Evolutionary conservation across 2,888 invertebrate genomes (phyloP).

Genomic region (Pardosa pseudoannulata): DNA sequence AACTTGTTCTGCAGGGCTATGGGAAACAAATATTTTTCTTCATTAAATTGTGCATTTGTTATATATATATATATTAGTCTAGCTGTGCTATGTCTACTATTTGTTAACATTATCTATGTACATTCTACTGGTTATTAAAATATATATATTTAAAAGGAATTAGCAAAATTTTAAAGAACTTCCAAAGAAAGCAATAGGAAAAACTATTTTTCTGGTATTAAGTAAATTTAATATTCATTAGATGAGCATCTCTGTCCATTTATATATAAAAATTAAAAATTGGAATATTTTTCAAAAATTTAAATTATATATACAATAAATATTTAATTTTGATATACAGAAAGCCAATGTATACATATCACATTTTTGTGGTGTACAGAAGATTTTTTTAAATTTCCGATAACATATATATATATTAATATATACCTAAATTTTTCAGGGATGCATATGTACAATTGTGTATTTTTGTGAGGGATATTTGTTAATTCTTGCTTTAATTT

Average conservation of each 20-base stretch:
- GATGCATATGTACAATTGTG: conserved; percentile 30
- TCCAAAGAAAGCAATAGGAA: not conserved
- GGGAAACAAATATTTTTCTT: too few species aligned
- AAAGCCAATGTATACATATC: conserved; percentile 55
- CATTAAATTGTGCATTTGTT: too few species aligned
- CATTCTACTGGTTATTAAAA: too few species aligned
- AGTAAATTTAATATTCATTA: not conserved
- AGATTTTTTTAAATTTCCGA: conserved; percentile 39
- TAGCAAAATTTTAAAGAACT: too few species aligned
- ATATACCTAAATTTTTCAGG: conserved; percentile 27
- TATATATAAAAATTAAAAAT: conserved; percentile 38
- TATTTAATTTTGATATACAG: conserved; percentile 46
- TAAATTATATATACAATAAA: conserved; percentile 25
- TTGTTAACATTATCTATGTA: too few species aligned
- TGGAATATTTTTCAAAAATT: conserved; percentile 58
- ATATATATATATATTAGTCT: too few species aligned
- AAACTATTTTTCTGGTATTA: conserved; percentile 1
- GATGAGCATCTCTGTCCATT: conserved; percentile 34
- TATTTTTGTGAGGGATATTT: conserved; percentile 67
- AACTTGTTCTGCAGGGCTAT: too few species aligned
- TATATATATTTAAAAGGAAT: too few species aligned
- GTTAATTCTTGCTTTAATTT: conserved; percentile 62
- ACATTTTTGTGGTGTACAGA: conserved; percentile 17
- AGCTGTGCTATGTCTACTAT: too few species aligned
- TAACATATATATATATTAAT: conserved; percentile 31